These are phyloP conservation scores for Xylocampa areola DNA, from an alignment of 2,888 invertebrate genomes.

Conservation along the genomic window DNA sequence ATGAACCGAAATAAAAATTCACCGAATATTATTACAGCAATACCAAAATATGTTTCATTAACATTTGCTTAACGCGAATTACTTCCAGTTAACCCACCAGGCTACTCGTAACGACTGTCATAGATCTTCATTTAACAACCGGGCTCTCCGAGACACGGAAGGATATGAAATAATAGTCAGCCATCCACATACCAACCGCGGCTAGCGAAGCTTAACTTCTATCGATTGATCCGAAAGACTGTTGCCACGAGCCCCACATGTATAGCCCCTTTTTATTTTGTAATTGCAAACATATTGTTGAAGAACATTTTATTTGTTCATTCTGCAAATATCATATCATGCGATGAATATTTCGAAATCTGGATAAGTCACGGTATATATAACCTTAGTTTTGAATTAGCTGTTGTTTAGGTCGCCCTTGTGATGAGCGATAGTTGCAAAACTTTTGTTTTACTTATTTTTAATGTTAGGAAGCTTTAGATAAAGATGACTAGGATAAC, in stretches of 20 bases:
- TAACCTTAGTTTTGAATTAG: conserved; percentile 1
- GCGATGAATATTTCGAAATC: conserved; percentile 11
- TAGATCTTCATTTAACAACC: no score
- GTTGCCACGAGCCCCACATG: background rate
- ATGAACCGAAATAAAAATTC: no score
- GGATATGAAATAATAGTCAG: no score
- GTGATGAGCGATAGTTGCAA: conserved; percentile 3
- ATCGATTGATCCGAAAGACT: conserved; percentile 29
- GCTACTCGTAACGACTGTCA: no score
- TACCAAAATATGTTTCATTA: no score
- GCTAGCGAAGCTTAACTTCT: no score
- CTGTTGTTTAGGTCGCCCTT: background rate
- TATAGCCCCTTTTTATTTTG: conserved; percentile 27
- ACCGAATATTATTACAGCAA: no score
- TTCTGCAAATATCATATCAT: conserved; percentile 22
- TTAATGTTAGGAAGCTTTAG: background rate
- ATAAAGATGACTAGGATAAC: conserved; percentile 24
- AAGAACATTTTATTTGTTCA: conserved; percentile 11
- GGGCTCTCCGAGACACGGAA: no score
- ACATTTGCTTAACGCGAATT: no score
- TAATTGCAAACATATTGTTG: conserved; percentile 25
- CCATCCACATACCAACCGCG: no score
- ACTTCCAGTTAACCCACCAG: no score
- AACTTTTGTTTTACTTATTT: conserved; percentile 8
- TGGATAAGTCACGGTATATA: conserved; percentile 16